Percentiles rank a stretch among this genome's conserved stretches.
These are phyloP conservation scores for Hoplostethus atlanticus DNA, from an alignment of 2,797 vertebrate genomes.

Conservation along the genomic window DNA sequence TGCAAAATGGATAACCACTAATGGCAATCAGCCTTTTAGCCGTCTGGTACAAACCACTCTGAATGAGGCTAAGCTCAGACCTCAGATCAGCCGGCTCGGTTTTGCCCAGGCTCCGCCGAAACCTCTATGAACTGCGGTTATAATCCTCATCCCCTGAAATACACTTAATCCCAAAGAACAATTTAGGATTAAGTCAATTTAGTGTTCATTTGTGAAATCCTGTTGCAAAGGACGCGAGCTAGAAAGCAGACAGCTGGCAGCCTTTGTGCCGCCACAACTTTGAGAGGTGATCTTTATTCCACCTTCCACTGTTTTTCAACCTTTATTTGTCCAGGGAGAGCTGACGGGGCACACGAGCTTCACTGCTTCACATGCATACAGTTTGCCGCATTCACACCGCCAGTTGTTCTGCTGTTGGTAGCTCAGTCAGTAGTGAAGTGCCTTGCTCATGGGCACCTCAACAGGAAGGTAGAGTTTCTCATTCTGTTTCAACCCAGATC, in stretches of 20 bases:
- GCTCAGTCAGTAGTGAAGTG: not conserved
- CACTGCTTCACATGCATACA: conserved; percentile 2
- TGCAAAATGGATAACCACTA: not conserved
- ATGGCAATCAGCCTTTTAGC: not conserved
- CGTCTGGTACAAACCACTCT: not conserved
- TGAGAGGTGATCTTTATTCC: conserved; percentile 40
- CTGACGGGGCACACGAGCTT: conserved; percentile 32
- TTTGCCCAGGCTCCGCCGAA: conserved; percentile 25
- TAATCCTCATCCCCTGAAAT: conserved; percentile 58
- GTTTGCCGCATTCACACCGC: not conserved
- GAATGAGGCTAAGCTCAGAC: not conserved
- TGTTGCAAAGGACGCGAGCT: conserved; percentile 43
- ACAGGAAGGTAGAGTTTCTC: not conserved
- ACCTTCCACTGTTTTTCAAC: conserved; percentile 56
- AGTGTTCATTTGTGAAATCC: conserved; percentile 54
- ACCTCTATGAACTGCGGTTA: conserved; percentile 22
- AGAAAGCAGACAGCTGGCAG: conserved; percentile 58
- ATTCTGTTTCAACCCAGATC: conserved; percentile 10
- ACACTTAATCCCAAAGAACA: conserved; percentile 48
- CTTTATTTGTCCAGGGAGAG: conserved; percentile 45
- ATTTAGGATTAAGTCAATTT: conserved; percentile 61
- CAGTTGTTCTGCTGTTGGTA: conserved; percentile 12
- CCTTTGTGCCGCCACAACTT: conserved; percentile 2
- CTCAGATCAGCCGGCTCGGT: conserved; percentile 14
- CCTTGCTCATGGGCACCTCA: conserved; percentile 8